Percentiles rank a stretch among this genome's conserved stretches.
phyloP scores from a whole-genome alignment of 2,888 invertebrate genomes.

The Torymus auratus region DNA sequence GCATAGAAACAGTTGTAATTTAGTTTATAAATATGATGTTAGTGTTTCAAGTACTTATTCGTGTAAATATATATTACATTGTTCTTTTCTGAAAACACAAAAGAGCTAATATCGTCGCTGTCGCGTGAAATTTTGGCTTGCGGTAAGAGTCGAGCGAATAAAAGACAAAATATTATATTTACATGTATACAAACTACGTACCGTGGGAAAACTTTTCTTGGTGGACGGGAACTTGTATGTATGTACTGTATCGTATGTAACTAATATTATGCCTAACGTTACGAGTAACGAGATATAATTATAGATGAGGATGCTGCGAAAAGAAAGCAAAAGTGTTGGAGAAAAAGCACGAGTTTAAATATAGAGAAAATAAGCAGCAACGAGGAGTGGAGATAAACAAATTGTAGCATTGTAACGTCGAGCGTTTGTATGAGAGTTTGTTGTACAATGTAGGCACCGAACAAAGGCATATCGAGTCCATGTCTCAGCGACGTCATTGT shows the following conservation, averaged over 20 bases:
- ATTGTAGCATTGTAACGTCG: slow-evolving; percentile 63
- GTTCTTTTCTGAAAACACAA: slow-evolving; percentile 6
- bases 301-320: slow-evolving; percentile 63
- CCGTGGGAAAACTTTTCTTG: slow-evolving; percentile 53
- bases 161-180: slow-evolving; percentile 43
- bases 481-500: slow-evolving; percentile 62
- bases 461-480: slow-evolving; percentile 59
- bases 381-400: slow-evolving; percentile 53
- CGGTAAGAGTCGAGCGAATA: background rate
- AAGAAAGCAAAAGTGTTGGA: slow-evolving; percentile 16
- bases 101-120: slow-evolving; percentile 6
- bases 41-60: too few relatives aligned
- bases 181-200: slow-evolving; percentile 39
- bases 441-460: slow-evolving; percentile 63
- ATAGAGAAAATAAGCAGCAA: slow-evolving; percentile 19
- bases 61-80: too few relatives aligned
- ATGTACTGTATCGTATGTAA: slow-evolving; percentile 74
- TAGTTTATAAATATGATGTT: background rate
- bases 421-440: slow-evolving; percentile 64
- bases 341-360: background rate
- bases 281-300: slow-evolving; percentile 66
- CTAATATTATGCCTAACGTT: slow-evolving; percentile 71
- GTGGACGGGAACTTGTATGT: slow-evolving; percentile 72
- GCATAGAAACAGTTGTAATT: too few relatives aligned
- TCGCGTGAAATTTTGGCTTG: slow-evolving; percentile 38